Conservation (phyloP, 2,113 vertebrate species). For the Acinonyx jubatus region DNA sequence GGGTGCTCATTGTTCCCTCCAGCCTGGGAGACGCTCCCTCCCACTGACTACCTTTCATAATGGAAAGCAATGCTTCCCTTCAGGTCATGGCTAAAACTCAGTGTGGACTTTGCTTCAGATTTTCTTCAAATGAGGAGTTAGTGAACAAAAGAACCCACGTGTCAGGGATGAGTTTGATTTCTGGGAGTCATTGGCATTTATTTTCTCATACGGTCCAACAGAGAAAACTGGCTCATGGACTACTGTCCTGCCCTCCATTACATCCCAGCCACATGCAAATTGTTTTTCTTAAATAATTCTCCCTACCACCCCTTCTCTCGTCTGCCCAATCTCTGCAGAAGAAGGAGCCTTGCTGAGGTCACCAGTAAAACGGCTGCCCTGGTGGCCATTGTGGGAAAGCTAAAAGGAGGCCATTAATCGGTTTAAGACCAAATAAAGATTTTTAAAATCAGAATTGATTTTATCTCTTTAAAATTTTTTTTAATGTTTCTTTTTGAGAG, state of each 20-base stretch:
- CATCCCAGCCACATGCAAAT: not conserved
- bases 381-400: not conserved
- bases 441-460: not conserved
- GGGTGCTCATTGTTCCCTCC: not conserved
- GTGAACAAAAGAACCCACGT: not conserved
- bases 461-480: too few species aligned
- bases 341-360: fast-evolving
- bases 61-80: not conserved
- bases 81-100: not conserved
- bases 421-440: not conserved
- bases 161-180: not conserved
- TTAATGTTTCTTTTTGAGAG: too few species aligned
- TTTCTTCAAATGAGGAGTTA: not conserved
- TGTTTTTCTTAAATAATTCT: not conserved
- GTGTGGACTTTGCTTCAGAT: not conserved
- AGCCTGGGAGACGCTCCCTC: too few species aligned
- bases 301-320: not conserved
- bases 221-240: not conserved
- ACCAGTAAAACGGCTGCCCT: not conserved
- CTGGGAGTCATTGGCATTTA: not conserved
- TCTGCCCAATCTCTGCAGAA: not conserved
- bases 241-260: fast-evolving
- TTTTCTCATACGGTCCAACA: not conserved
- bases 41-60: not conserved
- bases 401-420: not conserved